Base-by-base conservation (phyloP, 2,888 invertebrate species). In the Apantesis nais region DNA sequence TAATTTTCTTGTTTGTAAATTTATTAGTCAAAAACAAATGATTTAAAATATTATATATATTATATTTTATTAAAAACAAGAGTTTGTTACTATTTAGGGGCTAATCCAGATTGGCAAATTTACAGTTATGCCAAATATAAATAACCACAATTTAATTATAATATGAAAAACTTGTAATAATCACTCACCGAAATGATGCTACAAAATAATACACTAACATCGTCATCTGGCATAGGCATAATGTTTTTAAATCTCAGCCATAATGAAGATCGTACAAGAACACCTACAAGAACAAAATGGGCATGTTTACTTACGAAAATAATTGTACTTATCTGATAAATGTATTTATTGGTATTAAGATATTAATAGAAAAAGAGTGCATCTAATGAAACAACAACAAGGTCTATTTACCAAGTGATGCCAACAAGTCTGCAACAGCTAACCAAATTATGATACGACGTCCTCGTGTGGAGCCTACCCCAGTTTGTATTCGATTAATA, bases 341-440 rank as follows among this genome's bases (percentile, higher is more conserved):
- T 63, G 44, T 41, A 16, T 29, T 7, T 65, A n/a, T 52, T 22
- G 14, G n/a, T 34, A 12, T 22, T 52, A 63, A 37, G 62, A 25
- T 41, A 39, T n/a, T n/a, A n/a, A 62, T 62, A 19, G 25, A 66
- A 39, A 66, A 29, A 4, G 58, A 3, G 58, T 55, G 55, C 58
- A 25, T 29, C 29, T 58, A 61, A 61, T 41, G 29, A 64, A 44
- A 14, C 7, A 25, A n/a, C n/a, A n/a, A n/a, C n/a, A n/a, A n/a
- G 25, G 12, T 39, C 37, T 62, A 58, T 16, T 91, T 94, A 97
- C 98, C 98, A 85, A 97, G 88, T 62, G 98, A 96, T 70, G 98
- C 98, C 75, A 98, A 89, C 48, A 98, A 95, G 93, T 98, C 98
- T 58, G 98, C 97, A 63, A 97, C 92, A 11, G 98, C 97, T 70